phyloP scores from a whole-genome alignment of 2,888 invertebrate genomes.

The Rhorus exstirpatorius region DNA sequence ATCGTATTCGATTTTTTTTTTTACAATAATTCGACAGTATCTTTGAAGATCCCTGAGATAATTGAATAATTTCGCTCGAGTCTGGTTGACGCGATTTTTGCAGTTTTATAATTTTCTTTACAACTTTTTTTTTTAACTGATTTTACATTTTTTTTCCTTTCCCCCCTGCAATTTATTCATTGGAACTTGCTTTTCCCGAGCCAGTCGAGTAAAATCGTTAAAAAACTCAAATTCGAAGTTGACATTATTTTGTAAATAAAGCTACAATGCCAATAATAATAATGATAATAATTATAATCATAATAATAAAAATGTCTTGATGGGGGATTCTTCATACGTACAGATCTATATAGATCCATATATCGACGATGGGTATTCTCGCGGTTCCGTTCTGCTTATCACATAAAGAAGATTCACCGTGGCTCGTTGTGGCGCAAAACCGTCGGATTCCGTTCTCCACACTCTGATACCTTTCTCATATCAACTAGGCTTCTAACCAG shows the following conservation, averaged over 20 bases:
- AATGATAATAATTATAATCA: too few species aligned
- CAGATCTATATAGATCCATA: constrained; percentile 17
- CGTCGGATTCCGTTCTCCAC: constrained; percentile 83
- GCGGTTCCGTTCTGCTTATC: constrained; percentile 85
- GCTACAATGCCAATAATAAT: background rate
- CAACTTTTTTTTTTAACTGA: too few species aligned
- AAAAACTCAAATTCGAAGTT: too few species aligned
- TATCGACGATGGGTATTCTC: constrained; percentile 67
- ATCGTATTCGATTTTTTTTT: constrained; percentile 18
- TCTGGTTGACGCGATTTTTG: too few species aligned
- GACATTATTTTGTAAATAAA: too few species aligned
- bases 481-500: constrained; percentile 83
- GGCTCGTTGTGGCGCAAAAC: constrained; percentile 76
- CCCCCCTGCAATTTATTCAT: too few species aligned
- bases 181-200: too few species aligned
- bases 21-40: background rate
- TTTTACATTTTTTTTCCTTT: too few species aligned
- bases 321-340: background rate
- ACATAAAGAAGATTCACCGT: constrained; percentile 84
- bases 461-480: constrained; percentile 84
- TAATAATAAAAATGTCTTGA: background rate
- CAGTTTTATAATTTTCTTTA: too few species aligned
- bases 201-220: too few species aligned
- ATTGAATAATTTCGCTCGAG: too few species aligned
- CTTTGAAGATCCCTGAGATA: too few species aligned